Conservation (phyloP, 2,888 invertebrate species). For the Agrochola macilenta region DNA sequence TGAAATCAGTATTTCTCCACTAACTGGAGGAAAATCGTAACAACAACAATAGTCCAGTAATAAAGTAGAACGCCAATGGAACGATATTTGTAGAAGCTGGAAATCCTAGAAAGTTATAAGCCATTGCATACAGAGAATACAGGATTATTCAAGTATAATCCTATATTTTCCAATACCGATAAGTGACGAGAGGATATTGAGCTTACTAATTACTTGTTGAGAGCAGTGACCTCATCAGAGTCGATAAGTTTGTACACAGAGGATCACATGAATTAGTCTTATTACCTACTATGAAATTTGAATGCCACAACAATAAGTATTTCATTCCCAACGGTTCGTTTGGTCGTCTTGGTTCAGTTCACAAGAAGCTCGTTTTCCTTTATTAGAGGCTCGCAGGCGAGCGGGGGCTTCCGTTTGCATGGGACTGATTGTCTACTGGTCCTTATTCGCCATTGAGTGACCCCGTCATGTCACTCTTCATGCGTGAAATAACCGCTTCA, state of each 20-base stretch:
- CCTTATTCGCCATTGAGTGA: slow-evolving; percentile 71
- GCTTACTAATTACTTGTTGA: slow-evolving; percentile 18
- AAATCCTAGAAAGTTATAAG: slow-evolving; percentile 15
- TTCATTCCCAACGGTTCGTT: slow-evolving; percentile 78
- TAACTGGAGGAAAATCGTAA: slow-evolving; percentile 17
- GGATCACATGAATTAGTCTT: slow-evolving; percentile 25
- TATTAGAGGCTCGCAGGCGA: slow-evolving; percentile 70
- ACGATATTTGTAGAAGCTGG: slow-evolving; percentile 8
- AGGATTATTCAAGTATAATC: slow-evolving; percentile 3
- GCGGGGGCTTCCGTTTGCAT: slow-evolving; percentile 76
- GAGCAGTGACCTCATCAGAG: slow-evolving; percentile 11
- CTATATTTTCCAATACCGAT: slow-evolving; percentile 4
- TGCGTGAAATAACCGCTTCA: slow-evolving; percentile 61
- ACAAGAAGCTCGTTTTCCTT: slow-evolving; percentile 77
- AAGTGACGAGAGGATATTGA: slow-evolving; percentile 14
- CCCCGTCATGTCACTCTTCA: slow-evolving; percentile 67
- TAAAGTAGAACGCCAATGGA: slow-evolving; percentile 8
- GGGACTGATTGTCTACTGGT: slow-evolving; percentile 73
- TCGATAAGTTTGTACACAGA: slow-evolving; percentile 17
- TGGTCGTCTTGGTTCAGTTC: slow-evolving; percentile 76
- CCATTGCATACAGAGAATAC: background rate
- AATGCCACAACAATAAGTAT: slow-evolving; percentile 58
- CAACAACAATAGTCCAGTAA: slow-evolving; percentile 7
- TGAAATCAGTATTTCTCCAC: slow-evolving; percentile 24
- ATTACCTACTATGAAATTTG: slow-evolving; percentile 45